Evolutionary conservation across 2,797 vertebrate genomes (phyloP), one percentile per base, ranked within the genome.

Genomic region (Hybognathus amarus): DNA sequence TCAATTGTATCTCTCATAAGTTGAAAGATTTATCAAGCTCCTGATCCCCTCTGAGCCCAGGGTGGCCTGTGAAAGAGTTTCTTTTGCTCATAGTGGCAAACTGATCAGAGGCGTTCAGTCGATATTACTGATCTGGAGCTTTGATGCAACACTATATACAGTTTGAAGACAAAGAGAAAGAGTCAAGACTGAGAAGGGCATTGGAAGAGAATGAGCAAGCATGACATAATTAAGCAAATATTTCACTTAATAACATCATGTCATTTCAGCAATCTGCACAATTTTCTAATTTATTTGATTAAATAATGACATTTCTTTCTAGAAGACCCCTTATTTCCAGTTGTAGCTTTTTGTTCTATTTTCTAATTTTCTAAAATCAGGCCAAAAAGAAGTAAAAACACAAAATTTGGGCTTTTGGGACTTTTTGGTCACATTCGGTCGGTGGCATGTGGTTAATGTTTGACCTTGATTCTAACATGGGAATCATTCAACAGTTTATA

Each of bases 121-220:
- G 47, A 20, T 63, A 81, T 27, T 64, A 74, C 30, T 38, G 68
- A 81, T 80, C 40, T 71, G 52, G 11, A 80, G 78, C 18, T 71
- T 80, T 71, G 18, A 47, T 77, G 3, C 24, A 47, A 36, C 36
- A 18, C 15, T 40, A 75, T 36, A 52, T 76, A 38, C n/a, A 54
- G 47, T n/a, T 38, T 24, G 12, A 75, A n/a, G 38, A 18, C n/a
- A 42, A 10, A 77, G n/a, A 50, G 50, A 17, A 6, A 76, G 36
- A n/a, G 5, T 54, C n/a, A 27, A 63, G 6, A 30, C 13, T 3
- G 24, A 30, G 13, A 30, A 63, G 24, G 59, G 12, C 24, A n/a
- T 56, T 56, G 45, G 4, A 47, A 30, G 69, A 20, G 9, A 71
- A 50, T 71, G 45, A 17, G 24, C 17, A 50, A 71, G 5, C 69